Evolutionary conservation across 2,797 vertebrate genomes (phyloP).

Genomic region (Pangasius larnaudii): DNA sequence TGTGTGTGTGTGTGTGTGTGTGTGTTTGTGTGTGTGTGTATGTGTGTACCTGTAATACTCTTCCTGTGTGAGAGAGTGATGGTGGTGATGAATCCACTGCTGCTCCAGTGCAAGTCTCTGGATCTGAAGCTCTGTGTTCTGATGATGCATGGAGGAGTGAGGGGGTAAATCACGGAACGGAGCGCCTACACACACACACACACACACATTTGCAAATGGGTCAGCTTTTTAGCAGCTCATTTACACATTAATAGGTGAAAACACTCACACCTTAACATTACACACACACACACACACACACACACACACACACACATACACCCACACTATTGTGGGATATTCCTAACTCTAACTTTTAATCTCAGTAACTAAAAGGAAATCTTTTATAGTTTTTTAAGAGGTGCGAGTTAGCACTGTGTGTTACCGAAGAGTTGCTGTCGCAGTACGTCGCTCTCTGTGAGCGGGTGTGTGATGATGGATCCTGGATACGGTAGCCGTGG

Average conservation of each 20-base stretch:
- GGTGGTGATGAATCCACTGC: slow-evolving; percentile 96
- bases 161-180: slow-evolving; percentile 95
- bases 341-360: neutral
- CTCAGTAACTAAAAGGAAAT: neutral
- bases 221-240: slow-evolving; percentile 11
- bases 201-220: slow-evolving; percentile 23
- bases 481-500: slow-evolving; percentile 96
- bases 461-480: slow-evolving; percentile 95
- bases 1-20: slow-evolving; percentile 8
- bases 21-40: slow-evolving; percentile 35
- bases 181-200: slow-evolving; percentile 77
- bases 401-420: slow-evolving; percentile 73
- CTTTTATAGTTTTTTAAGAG: neutral
- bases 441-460: slow-evolving; percentile 98
- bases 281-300: slow-evolving; percentile 20
- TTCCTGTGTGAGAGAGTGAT: slow-evolving; percentile 95
- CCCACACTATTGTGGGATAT: neutral
- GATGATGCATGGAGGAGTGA: slow-evolving; percentile 97
- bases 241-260: slow-evolving; percentile 4
- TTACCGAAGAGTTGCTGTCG: slow-evolving; percentile 99
- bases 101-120: slow-evolving; percentile 99
- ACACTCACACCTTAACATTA: neutral
- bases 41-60: slow-evolving; percentile 93
- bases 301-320: slow-evolving; percentile 16
- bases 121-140: slow-evolving; percentile 97